phyloP scores from a whole-genome alignment of 2,888 invertebrate species.

The Dilophus febrilis region DNA sequence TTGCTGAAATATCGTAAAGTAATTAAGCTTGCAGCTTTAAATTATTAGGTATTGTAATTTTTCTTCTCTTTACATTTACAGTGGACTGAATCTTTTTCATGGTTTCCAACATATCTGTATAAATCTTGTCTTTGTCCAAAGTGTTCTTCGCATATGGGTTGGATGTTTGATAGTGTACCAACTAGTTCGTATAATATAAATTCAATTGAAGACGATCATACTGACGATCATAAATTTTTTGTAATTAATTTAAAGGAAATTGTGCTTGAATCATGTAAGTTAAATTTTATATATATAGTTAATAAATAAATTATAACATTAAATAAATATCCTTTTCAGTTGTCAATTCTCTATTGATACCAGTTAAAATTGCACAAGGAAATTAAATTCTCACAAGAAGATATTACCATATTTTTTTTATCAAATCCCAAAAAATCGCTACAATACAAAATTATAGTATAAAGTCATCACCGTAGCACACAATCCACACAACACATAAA shows the following conservation, averaged over 20 bases:
- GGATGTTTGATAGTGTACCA: conserved; percentile 39
- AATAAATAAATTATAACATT: too few relatives aligned
- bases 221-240: conserved; percentile 24
- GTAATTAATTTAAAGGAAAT: conserved; percentile 21
- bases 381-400: neutral
- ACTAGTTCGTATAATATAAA: too few relatives aligned
- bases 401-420: too few relatives aligned
- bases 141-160: conserved; percentile 43
- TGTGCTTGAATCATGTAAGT: conserved; percentile 25
- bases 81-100: conserved; percentile 39
- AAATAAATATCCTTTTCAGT: too few relatives aligned
- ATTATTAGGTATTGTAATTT: too few relatives aligned
- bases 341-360: conserved; percentile 7
- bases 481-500: neutral
- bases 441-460: too few relatives aligned
- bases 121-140: conserved; percentile 41
- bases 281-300: conserved; percentile 6
- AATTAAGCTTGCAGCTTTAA: too few relatives aligned
- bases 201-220: too few relatives aligned
- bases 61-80: conserved; percentile 17
- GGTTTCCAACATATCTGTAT: conserved; percentile 52
- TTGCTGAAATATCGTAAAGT: conserved; percentile 12
- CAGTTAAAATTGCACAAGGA: neutral
- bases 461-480: too few relatives aligned
- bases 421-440: too few relatives aligned